Base-by-base conservation (phyloP, 2,888 invertebrate species). In the Drosophila mimica region DNA sequence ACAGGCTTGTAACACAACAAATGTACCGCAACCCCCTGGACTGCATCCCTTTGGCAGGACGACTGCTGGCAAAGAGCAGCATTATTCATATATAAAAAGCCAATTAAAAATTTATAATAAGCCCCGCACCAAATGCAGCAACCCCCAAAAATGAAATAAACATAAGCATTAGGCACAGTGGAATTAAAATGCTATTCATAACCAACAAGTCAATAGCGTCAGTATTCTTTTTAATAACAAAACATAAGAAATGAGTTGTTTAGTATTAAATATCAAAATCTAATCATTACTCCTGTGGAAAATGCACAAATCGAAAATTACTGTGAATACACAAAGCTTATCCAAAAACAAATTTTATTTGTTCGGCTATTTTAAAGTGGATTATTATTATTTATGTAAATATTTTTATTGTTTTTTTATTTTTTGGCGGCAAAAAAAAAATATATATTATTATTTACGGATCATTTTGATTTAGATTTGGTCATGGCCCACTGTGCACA, bases 61-160 rank as follows among this genome's bases (percentile, higher is more conserved):
- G 58, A 59, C 40, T 65, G 65, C 71, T 70, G 72, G 69, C 81
- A 72, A 70, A 74, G 71, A 70, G 77, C 76, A 71, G 80, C 84
- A 87, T 87, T 87, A 86, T 87, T 84, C 88, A 89, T 89, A 87
- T 88, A 87, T 87, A 87, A 89, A 87, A 89, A 87, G 87, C 87
- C 89, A 87, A 87, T 87, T 87, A 87, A 89, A 87, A 87, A 87
- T 87, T 89, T 87, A 87, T 87, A 89, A 87, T 89, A 87, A 87
- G 80, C 89, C 89, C 88, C 81, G 89, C 82, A 78, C 83, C 79
- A 80, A 71, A 61, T 76, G 75, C 81, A 82, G 34, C 83, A 89
- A 89, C 88, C 86, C 84, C 81, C 62, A 80, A 78, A 76, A 66
- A 76, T n/a, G 70, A 80, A 82, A 79, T 74, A 74, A 81, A 66